Evolutionary conservation across 2,888 invertebrate genomes (phyloP).

Genomic region (Neocrepidodera transversa): DNA sequence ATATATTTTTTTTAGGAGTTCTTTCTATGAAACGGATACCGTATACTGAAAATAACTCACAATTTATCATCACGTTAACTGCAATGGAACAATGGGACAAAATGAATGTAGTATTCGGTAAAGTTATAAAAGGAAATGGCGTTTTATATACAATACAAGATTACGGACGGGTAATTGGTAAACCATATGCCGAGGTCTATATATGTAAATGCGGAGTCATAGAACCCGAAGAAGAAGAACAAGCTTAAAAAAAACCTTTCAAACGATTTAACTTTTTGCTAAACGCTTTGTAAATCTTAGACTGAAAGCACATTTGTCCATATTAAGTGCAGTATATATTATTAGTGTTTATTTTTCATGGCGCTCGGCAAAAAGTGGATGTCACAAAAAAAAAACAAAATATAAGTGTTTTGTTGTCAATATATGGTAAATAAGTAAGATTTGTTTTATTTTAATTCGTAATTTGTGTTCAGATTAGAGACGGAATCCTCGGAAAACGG

Average conservation of each 20-base stretch:
- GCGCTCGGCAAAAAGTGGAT: too few species aligned
- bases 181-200: slow-evolving; percentile 52
- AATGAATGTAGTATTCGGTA: slow-evolving; percentile 63
- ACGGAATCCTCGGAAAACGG: too few species aligned
- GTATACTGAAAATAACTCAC: slow-evolving; percentile 60
- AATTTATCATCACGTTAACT: slow-evolving; percentile 63
- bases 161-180: slow-evolving; percentile 55
- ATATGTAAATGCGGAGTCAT: slow-evolving; percentile 53
- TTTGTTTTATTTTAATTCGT: too few species aligned
- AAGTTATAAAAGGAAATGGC: slow-evolving; percentile 56
- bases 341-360: too few species aligned
- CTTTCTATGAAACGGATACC: slow-evolving; percentile 60
- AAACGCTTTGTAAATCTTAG: too few species aligned
- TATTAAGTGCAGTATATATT: too few species aligned
- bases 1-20: slow-evolving; percentile 50
- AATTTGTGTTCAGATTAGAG: too few species aligned
- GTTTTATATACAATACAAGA: slow-evolving; percentile 55
- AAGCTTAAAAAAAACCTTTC: background rate
- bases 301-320: too few species aligned
- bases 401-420: too few species aligned
- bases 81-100: slow-evolving; percentile 58
- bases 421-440: too few species aligned
- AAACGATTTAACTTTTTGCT: too few species aligned
- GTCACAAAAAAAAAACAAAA: too few species aligned
- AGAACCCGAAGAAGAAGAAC: background rate